Percentiles rank a stretch among this genome's conserved stretches.
Evolutionary conservation across 2,797 vertebrate species (phyloP).

Genomic region (Oreochromis grahami): DNA sequence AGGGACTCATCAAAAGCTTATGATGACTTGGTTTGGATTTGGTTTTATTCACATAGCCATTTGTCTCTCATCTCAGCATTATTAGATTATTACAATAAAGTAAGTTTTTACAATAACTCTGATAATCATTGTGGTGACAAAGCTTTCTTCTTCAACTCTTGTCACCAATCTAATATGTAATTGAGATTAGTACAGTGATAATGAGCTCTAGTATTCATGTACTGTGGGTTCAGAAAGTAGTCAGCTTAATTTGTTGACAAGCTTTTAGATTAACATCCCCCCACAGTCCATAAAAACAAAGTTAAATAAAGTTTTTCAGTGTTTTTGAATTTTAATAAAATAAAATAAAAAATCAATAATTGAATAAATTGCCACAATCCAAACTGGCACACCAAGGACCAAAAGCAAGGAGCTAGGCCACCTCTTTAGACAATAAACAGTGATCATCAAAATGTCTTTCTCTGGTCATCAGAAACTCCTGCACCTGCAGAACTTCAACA

Average conservation of each 20-base stretch:
- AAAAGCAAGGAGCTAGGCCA: background rate
- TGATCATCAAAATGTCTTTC: background rate
- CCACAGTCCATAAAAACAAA: background rate
- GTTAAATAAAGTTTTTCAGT: background rate
- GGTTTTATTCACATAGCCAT: background rate
- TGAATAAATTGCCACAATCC: background rate
- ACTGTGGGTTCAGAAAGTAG: background rate
- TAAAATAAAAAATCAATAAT: background rate
- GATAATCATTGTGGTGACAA: background rate
- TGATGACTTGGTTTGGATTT: background rate
- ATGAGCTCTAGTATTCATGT: background rate
- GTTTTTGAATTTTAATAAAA: background rate
- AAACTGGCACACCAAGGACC: background rate
- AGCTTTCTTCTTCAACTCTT: background rate
- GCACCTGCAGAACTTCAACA: slow-evolving; percentile 96
- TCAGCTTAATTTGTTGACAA: background rate
- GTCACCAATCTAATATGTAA: background rate
- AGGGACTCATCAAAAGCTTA: background rate
- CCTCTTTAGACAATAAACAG: background rate
- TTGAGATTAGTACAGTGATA: background rate
- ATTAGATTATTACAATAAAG: background rate
- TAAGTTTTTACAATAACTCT: background rate
- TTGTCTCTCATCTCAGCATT: background rate
- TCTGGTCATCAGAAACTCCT: slow-evolving; percentile 84
- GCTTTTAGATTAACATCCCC: background rate